phyloP scores from a whole-genome alignment of 2,888 invertebrate species.

The Aphidoletes aphidimyza region DNA sequence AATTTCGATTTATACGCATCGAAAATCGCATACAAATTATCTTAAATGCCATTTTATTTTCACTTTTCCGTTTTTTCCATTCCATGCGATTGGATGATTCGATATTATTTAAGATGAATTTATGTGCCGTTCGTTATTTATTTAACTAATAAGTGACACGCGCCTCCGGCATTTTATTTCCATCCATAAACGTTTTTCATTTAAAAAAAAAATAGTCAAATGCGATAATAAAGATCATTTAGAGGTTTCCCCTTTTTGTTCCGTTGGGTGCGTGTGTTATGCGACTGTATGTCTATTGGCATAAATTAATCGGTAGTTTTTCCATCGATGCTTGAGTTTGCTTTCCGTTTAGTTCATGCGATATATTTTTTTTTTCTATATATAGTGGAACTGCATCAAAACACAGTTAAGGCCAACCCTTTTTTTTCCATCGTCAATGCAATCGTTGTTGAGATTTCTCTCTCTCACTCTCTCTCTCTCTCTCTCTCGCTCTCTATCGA shows the following conservation, averaged over 20 bases:
- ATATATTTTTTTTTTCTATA: background rate
- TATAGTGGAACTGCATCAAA: background rate
- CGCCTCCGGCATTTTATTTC: constrained; percentile 56
- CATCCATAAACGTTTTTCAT: constrained; percentile 35
- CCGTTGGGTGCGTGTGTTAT: background rate
- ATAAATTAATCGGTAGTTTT: constrained; percentile 52
- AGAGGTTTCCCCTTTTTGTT: constrained; percentile 53
- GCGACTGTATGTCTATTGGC: background rate
- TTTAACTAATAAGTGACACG: constrained; percentile 57
- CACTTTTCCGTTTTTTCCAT: background rate
- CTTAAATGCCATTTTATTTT: constrained; percentile 13
- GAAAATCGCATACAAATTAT: constrained; percentile 43
- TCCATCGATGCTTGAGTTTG: no score
- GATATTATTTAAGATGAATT: constrained; percentile 5
- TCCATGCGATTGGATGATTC: background rate
- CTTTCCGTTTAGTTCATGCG: no score
- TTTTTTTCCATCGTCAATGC: background rate
- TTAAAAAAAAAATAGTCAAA: constrained; percentile 49
- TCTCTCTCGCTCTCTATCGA: no score
- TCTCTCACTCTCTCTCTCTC: no score
- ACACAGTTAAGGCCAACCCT: constrained; percentile 50
- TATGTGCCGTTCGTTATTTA: constrained; percentile 52
- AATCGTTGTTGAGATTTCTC: background rate
- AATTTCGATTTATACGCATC: constrained; percentile 22
- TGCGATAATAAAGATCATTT: constrained; percentile 53